These are phyloP conservation scores for Ecdyonurus torrentis DNA, from an alignment of 2,888 invertebrate species.

Conservation along the genomic window DNA sequence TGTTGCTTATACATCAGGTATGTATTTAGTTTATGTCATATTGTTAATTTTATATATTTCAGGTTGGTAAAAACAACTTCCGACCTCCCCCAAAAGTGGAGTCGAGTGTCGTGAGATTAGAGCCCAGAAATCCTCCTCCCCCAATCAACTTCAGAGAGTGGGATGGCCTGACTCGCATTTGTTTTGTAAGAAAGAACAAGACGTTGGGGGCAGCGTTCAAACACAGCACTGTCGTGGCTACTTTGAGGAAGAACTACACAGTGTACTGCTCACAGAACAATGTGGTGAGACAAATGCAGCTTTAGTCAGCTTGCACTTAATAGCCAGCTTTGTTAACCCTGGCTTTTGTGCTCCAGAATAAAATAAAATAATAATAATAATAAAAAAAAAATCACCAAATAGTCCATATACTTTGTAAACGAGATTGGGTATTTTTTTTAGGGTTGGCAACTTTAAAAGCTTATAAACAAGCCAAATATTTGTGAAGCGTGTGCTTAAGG, in stretches of 20 bases:
- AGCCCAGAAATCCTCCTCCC: conserved; percentile 94
- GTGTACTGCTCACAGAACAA: conserved; percentile 76
- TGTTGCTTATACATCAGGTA: no score
- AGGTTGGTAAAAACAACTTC: conserved; percentile 97
- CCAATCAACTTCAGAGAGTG: conserved; percentile 93
- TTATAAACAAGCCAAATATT: no score
- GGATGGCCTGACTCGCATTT: conserved; percentile 93
- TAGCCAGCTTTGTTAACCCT: background rate
- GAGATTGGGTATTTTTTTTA: no score
- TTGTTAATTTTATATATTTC: conserved; percentile 23
- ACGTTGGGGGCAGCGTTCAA: conserved; percentile 81
- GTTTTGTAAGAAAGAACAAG: conserved; percentile 93
- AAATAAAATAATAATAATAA: no score
- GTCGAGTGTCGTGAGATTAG: conserved; percentile 92
- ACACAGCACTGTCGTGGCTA: conserved; percentile 63
- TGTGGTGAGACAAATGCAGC: conserved; percentile 42
- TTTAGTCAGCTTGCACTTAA: background rate
- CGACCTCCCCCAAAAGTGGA: conserved; percentile 98
- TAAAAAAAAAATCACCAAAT: no score
- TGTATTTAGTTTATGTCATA: no score
- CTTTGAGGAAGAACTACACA: conserved; percentile 81
- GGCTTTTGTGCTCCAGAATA: background rate
- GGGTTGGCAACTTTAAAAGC: no score
- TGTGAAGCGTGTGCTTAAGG: no score
- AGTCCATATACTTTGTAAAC: no score